Base-by-base conservation (phyloP, 1,140 invertebrate species). In the Laupala kohalensis region DNA sequence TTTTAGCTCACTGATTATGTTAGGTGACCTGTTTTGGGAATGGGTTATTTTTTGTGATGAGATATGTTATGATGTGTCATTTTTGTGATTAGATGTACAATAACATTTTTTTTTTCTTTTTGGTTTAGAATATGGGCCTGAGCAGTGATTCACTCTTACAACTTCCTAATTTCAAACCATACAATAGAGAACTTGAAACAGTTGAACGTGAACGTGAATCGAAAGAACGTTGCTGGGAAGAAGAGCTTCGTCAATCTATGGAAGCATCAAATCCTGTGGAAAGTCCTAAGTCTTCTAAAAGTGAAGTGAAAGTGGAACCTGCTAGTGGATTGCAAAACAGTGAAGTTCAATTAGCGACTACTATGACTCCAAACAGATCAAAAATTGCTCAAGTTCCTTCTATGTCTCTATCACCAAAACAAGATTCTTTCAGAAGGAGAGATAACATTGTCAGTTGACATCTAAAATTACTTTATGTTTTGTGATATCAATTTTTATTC, bases 141-240 rank as follows among this genome's bases (percentile, higher is more conserved):
- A 29, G 23, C 27, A 68, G 66, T 28, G 67, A 70, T 28, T 30
- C 68, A 9, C 67, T 70, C 53, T 64, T 76, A 25, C 74, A 76
- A 67, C 83, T 87, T 29, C 81, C 84, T 27, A 85, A 88, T 74
- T 91, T 90, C 76, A 84, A 85, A 24, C 83, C 87, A 5, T 91
- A 90, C 77, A 91, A 91, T 78, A 82, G 90, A n/a, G 89, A 90
- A 76, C 87, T 85, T 68, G 86, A 88, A 77, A 77, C 88, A 69
- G 82, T 85, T 69, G 81, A 83, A 24, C 78, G 83, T 64, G 86
- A 87, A 74, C 83, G 85, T 74, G 88, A 90, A 77, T 79, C 81
- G 53, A 91, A 90, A 76, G 89, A 90, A 78, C 82, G 83, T 74
- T 85, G 85, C 71, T 91, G 89, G 89, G 88, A 91, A 76, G 82